Evolutionary conservation across 1,140 invertebrate species (phyloP), one percentile per base, ranked within the genome.

Genomic region (Rhyacophila brunnea): DNA sequence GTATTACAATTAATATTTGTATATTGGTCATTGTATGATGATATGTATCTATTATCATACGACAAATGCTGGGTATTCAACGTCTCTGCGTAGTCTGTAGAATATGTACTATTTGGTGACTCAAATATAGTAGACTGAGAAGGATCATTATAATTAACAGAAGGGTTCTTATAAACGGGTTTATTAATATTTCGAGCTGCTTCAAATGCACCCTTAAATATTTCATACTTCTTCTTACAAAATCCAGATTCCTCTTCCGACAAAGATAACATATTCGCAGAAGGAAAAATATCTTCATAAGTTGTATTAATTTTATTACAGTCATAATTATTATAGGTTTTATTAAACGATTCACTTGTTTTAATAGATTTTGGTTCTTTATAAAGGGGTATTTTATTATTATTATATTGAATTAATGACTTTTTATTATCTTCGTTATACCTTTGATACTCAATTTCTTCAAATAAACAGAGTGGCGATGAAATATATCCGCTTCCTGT

Each of bases 151-250:
- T n/a, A 40, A 4, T 3, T 15, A 6, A 5, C 11, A 13, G 3
- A 15, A 13, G 11, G 38, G 11, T 40, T 40, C 5, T 40, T 40
- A 40, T 40, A 28, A 28, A 28, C 23, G 9, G 23, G 23, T 28
- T 28, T 28, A 28, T 28, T 28, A 5, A 28, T 28, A 40, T 40
- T 79, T 63, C 80, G 80, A 40, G 81, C 81, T 60, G 71, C 73
- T 58, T 83, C 82, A 63, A 83, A 83, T 15, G 80, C 80, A 54
- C 77, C 77, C 60, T 78, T 80, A 57, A 83, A 83, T 47, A 83
- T 68, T 64, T 82, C 78, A 45, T 81, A 83, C 68, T 83, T 83
- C 67, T 74, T 67, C 54, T 68, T 67, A 6, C 68, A 74, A 60
- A 75, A 75, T 19, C 45, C 49, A 1, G 17, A 28, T 10, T 54